A percentile compares a stretch with the other conserved stretches of the same genome.
These are phyloP conservation scores for Conistra vaccinii DNA, from an alignment of 2,888 invertebrate species.

Conservation along the genomic window DNA sequence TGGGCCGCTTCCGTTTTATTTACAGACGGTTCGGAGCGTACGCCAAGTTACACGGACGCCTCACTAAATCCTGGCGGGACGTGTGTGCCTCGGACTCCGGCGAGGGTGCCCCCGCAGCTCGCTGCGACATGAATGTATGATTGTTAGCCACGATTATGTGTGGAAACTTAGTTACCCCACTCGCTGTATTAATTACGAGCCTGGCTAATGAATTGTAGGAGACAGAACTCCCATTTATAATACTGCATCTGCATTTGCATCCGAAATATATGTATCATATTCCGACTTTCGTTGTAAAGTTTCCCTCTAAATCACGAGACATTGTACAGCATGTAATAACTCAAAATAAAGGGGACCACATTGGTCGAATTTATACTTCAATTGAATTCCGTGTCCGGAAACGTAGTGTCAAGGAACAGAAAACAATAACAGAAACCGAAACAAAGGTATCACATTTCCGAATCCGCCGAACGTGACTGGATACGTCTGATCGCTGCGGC, in stretches of 20 bases:
- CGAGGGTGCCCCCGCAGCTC: slow-evolving; percentile 29
- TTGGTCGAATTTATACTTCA: slow-evolving; percentile 18
- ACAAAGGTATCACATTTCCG: slow-evolving; percentile 61
- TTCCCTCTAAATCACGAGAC: slow-evolving; percentile 9
- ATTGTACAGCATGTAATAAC: slow-evolving; percentile 25
- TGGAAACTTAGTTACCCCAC: slow-evolving; percentile 47
- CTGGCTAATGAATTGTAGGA: slow-evolving; percentile 41
- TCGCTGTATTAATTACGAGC: slow-evolving; percentile 48
- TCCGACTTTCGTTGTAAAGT: slow-evolving; percentile 40
- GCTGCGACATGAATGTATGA: slow-evolving; percentile 43
- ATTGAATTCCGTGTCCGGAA: slow-evolving; percentile 40
- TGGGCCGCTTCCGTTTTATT: slow-evolving; percentile 70
- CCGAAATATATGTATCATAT: slow-evolving; percentile 16
- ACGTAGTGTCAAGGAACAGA: slow-evolving; percentile 41
- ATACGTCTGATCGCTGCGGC: slow-evolving; percentile 67
- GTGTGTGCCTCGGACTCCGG: slow-evolving; percentile 54
- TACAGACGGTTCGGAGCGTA: slow-evolving; percentile 62
- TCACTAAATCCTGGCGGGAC: slow-evolving; percentile 62
- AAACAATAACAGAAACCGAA: slow-evolving; percentile 61
- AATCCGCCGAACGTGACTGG: slow-evolving; percentile 74
- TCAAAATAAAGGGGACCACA: slow-evolving; percentile 9
- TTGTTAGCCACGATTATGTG: slow-evolving; percentile 55
- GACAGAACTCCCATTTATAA: slow-evolving; percentile 34
- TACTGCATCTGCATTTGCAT: slow-evolving; percentile 31
- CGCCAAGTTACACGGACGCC: slow-evolving; percentile 68